phyloP scores from a whole-genome alignment of 2,797 vertebrate genomes.

The Macropodus opercularis region DNA sequence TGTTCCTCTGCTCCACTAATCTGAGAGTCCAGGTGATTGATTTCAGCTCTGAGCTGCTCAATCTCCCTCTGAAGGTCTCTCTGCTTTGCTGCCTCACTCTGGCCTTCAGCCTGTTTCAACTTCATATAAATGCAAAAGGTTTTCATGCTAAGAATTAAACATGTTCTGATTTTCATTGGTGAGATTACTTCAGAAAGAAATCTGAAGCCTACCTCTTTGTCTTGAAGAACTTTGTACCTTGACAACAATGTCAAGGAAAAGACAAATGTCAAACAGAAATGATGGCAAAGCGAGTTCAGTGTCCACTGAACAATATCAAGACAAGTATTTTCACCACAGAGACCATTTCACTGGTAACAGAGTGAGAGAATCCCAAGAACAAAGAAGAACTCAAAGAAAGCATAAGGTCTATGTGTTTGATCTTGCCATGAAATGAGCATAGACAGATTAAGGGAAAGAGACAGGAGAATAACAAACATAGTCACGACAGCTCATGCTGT shows the following conservation, averaged over 20 bases:
- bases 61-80: constrained; percentile 78
- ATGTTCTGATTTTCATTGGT: not conserved
- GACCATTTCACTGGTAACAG: too few relatives aligned
- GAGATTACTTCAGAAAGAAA: not conserved
- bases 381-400: too few relatives aligned
- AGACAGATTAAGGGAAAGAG: too few relatives aligned
- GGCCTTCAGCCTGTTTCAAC: constrained; percentile 66
- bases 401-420: too few relatives aligned
- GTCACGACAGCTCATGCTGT: too few relatives aligned
- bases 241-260: constrained; percentile 65
- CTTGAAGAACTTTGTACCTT: constrained; percentile 82
- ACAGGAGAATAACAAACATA: too few relatives aligned
- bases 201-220: constrained; percentile 77
- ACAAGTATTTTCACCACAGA: not conserved
- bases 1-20: constrained; percentile 79
- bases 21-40: constrained; percentile 80
- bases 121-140: constrained; percentile 33
- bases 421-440: too few relatives aligned
- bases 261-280: not conserved
- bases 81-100: constrained; percentile 70
- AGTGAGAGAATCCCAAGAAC: too few relatives aligned
- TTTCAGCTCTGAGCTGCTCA: constrained; percentile 76
- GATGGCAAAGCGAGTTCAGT: not conserved
- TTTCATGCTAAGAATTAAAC: not conserved
- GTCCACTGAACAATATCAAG: not conserved